Conservation (phyloP, 2,888 invertebrate species). For the Arctia plantaginis region DNA sequence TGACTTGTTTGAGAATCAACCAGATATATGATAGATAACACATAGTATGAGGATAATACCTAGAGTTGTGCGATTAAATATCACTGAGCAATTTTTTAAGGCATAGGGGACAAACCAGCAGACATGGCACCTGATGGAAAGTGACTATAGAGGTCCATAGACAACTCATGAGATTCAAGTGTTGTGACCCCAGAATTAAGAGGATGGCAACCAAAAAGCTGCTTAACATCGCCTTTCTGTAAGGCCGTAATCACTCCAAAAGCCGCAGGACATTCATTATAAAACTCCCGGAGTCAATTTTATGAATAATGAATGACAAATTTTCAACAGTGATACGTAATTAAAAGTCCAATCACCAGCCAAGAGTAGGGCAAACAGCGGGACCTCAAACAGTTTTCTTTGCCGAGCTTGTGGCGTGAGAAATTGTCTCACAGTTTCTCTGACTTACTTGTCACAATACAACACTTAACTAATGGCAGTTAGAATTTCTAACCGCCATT, state of each 20-base stretch:
- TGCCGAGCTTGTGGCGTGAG: conserved; percentile 66
- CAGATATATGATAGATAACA: conserved; percentile 48
- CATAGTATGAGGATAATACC: conserved; percentile 19
- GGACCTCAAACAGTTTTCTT: conserved; percentile 63
- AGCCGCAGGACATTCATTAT: conserved; percentile 17
- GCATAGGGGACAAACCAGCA: not conserved
- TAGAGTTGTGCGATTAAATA: conserved; percentile 23
- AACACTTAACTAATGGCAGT: conserved; percentile 66
- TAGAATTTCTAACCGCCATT: conserved; percentile 31
- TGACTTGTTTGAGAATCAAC: conserved; percentile 64
- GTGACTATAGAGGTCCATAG: not conserved
- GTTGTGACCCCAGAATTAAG: not conserved
- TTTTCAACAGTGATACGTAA: conserved; percentile 51
- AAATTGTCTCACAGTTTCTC: conserved; percentile 73
- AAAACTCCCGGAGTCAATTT: conserved; percentile 22
- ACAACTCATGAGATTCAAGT: not conserved
- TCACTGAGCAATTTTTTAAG: conserved; percentile 6
- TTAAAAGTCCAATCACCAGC: conserved; percentile 64
- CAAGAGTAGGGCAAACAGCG: conserved; percentile 66
- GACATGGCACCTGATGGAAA: not conserved
- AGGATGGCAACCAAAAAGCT: not conserved
- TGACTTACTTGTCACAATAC: conserved; percentile 63
- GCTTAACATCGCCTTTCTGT: not conserved
- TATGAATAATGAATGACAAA: conserved; percentile 4
- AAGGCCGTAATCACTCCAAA: not conserved